Conservation (phyloP, 2,113 vertebrate species). For the Chloropsis hardwickii region DNA sequence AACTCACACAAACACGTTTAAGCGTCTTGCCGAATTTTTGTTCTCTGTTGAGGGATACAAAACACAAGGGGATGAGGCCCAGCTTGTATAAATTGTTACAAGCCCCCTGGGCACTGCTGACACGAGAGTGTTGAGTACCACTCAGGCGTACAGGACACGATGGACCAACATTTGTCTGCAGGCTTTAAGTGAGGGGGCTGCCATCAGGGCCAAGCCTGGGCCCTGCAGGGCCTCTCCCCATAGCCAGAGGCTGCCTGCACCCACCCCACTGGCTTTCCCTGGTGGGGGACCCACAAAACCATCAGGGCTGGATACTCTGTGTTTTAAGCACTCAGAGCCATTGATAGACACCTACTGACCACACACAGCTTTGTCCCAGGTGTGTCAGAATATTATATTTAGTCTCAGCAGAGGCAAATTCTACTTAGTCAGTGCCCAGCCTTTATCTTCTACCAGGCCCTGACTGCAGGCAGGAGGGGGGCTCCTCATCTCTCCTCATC, state of each 20-base stretch:
- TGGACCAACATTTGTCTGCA: not conserved
- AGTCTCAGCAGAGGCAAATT: not conserved
- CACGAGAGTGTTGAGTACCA: rapidly evolving
- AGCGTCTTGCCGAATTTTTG: not conserved
- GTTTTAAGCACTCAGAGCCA: not conserved
- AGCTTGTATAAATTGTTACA: not conserved
- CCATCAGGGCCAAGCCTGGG: not conserved
- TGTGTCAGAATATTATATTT: not conserved
- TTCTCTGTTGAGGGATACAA: not conserved
- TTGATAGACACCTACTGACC: not conserved
- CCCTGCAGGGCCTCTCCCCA: rapidly evolving
- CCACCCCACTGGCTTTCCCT: not conserved
- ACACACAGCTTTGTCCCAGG: not conserved
- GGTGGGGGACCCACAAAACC: rapidly evolving
- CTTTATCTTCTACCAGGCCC: not conserved
- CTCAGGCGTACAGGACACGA: rapidly evolving
- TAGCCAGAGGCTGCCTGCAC: not conserved
- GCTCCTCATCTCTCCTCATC: not conserved
- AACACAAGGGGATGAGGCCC: not conserved
- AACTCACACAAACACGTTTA: not conserved
- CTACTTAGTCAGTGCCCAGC: not conserved
- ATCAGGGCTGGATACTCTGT: no score
- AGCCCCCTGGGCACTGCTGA: not conserved
- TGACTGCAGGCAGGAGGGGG: not conserved
- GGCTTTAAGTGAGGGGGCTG: not conserved